Evolutionary conservation across 2,797 vertebrate species (phyloP).

Genomic region (Cichlasoma orientale): DNA sequence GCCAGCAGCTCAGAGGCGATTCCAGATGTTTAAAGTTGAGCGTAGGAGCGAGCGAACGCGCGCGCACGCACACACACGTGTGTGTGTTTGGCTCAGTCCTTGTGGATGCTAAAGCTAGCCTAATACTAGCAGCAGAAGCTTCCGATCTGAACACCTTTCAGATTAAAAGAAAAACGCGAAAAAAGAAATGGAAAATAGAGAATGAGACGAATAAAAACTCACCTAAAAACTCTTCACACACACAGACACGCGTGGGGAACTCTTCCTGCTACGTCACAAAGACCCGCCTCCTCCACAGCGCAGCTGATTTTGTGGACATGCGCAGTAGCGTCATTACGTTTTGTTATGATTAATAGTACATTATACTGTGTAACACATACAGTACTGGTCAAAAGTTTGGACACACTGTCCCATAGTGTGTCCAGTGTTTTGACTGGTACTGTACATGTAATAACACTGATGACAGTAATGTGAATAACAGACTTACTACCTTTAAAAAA

Average conservation of each 20-base stretch:
- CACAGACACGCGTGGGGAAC: constrained; percentile 12
- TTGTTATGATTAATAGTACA: not conserved
- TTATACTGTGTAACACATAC: too few relatives aligned
- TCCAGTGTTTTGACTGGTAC: too few relatives aligned
- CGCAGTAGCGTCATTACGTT: constrained; percentile 19
- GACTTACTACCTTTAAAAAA: too few relatives aligned
- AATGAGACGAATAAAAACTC: not conserved
- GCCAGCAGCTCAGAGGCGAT: not conserved
- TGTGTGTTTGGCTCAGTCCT: not conserved
- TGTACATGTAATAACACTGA: too few relatives aligned
- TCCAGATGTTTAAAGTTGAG: not conserved
- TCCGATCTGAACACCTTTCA: not conserved
- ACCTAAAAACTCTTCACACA: not conserved
- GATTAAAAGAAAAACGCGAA: not conserved
- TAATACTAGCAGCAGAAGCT: not conserved
- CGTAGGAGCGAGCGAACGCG: not conserved
- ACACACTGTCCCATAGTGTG: too few relatives aligned
- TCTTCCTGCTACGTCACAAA: constrained; percentile 54
- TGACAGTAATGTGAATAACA: too few relatives aligned
- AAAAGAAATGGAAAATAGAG: rapidly evolving
- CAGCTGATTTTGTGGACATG: constrained; percentile 18
- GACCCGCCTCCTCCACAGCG: constrained; percentile 32
- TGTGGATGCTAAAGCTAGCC: not conserved
- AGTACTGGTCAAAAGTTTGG: too few relatives aligned
- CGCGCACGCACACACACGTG: not conserved